phyloP scores from a whole-genome alignment of 2,888 invertebrate species.

The Aleiodes testaceus region DNA sequence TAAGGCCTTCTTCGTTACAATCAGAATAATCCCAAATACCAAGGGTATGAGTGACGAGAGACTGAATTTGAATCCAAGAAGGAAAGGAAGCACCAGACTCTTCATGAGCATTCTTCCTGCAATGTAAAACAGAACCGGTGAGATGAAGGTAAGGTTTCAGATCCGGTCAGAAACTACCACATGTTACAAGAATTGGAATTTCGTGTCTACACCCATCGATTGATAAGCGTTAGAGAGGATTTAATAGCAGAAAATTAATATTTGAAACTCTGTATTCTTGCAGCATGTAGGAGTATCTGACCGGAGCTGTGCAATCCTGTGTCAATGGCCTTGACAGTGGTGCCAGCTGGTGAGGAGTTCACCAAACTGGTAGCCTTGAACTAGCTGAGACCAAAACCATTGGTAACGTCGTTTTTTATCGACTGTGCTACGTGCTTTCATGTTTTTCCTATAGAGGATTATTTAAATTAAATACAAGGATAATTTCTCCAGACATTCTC shows the following conservation, averaged over 20 bases:
- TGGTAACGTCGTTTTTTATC: constrained; percentile 16
- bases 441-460: constrained; percentile 35
- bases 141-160: neutral
- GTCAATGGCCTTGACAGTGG: constrained; percentile 64
- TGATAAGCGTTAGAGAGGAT: no score
- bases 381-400: neutral
- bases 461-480: neutral
- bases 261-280: no score
- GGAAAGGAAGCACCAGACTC: constrained; percentile 83
- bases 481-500: no score
- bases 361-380: constrained; percentile 49
- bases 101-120: constrained; percentile 82
- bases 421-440: constrained; percentile 32
- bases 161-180: no score
- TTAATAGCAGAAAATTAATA: no score
- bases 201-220: no score
- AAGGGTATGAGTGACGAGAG: constrained; percentile 83
- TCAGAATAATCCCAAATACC: constrained; percentile 80
- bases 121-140: constrained; percentile 66
- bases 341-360: constrained; percentile 58
- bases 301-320: neutral
- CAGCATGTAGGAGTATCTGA: no score
- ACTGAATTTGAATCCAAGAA: constrained; percentile 87
- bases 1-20: constrained; percentile 86
- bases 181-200: no score